Conservation (phyloP, 92 coral and sea anemone genomes). For the Zoanthus gigantus region DNA sequence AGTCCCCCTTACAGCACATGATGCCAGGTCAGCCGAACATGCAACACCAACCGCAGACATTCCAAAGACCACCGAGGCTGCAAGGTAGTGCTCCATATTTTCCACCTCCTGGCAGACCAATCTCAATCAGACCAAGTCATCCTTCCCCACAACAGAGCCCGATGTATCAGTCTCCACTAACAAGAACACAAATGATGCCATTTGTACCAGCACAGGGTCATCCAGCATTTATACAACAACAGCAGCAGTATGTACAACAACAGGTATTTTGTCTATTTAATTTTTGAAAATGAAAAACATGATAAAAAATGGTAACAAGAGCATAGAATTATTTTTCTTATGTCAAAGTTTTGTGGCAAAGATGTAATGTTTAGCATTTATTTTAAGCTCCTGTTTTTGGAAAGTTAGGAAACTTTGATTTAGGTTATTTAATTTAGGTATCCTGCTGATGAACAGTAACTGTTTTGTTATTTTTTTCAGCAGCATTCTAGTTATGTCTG, state of each 20-base stretch:
- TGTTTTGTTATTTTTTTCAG: no score
- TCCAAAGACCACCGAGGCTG: slow-evolving; percentile 64
- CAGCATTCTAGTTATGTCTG: no score
- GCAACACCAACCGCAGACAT: slow-evolving; percentile 48
- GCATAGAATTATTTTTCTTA: no score
- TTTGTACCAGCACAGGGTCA: slow-evolving; percentile 53
- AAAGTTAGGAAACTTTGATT: no score
- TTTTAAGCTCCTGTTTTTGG: no score
- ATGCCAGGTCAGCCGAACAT: slow-evolving; percentile 36
- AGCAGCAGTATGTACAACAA: slow-evolving; percentile 54
- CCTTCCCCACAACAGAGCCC: slow-evolving; percentile 63
- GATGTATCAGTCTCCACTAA: slow-evolving; percentile 84
- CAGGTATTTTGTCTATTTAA: background rate
- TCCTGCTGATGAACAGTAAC: no score
- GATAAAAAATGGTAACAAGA: no score
- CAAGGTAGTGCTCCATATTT: slow-evolving; percentile 46
- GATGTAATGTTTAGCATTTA: no score
- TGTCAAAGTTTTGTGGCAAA: no score
- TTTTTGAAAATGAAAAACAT: background rate
- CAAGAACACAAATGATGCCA: slow-evolving; percentile 53
- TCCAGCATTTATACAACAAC: slow-evolving; percentile 52
- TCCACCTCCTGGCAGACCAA: slow-evolving; percentile 51
- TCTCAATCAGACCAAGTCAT: slow-evolving; percentile 62
- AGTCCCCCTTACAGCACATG: slow-evolving; percentile 35
- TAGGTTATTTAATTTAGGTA: no score